Base-by-base conservation (phyloP, 1,140 invertebrate genomes). In the Aphaenogaster ashmeadi region DNA sequence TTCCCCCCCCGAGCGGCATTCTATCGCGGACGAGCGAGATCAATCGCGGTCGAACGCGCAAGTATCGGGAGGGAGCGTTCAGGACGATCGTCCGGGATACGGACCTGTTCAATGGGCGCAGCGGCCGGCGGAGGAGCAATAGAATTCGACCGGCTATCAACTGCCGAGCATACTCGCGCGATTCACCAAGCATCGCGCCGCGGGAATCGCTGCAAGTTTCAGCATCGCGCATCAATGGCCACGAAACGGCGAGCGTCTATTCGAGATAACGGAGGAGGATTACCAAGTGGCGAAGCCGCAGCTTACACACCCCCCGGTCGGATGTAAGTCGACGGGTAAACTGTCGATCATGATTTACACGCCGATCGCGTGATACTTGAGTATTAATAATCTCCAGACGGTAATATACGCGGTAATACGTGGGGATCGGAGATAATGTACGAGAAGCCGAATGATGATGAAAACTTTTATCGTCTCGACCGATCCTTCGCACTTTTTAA, bases 41-140 rank as follows among this genome's bases (percentile, higher is more conserved):
- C 80, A 83, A 83, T 84, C 80, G 54, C 41, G 41, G 69, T 74
- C 72, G 69, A 84, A 64, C 80, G 54, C 60, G 18, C 80, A 50
- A 27, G 54, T 75, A 84, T 75, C 56, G 80, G 21, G 36, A 5
- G 33, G 44, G 33, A 38, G 27, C 33, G 44, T 33, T 84, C 54
- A 27, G 69, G 27, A 75, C 41, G 69, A 56, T 75, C 80, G 54
- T 47, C 11, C 11, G 67, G 52, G 69, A 74, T 74, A 60, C 41
- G 80, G 67, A 41, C 13, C 41, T 72, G 69, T 75, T 74, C 21
- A 60, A 84, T 75, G n/a, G 41, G 80, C 54, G 18, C 50, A 18
- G 21, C 18, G 15, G 36, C 33, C 27, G 47, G n/a, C 38, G 47
- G 64, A 60, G 62, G 7, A 58, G 66, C 79, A 58, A 83, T 83